Evolutionary conservation across 2,888 invertebrate species (phyloP), one percentile per base, ranked within the genome.

Genomic region (Hydroisotoma schaefferi): DNA sequence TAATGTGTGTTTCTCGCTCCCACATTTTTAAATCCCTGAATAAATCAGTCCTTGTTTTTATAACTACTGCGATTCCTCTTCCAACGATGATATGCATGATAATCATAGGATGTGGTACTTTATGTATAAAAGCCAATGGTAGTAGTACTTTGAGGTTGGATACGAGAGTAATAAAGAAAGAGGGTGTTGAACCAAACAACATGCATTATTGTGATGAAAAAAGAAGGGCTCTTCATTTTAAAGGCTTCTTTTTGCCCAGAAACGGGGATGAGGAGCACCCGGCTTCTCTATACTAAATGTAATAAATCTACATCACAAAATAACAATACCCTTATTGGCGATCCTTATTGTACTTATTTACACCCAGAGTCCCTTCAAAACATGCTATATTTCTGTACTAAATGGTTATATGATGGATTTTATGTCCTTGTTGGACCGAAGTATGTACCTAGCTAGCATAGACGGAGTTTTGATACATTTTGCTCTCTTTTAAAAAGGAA

Each of bases 101-200:
- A n/a, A n/a, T n/a, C n/a, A n/a, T n/a, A n/a, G n/a, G n/a, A n/a
- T n/a, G n/a, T n/a, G n/a, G n/a, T n/a, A n/a, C n/a, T n/a, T n/a
- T n/a, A n/a, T n/a, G n/a, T n/a, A n/a, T n/a, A n/a, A n/a, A n/a
- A n/a, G n/a, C n/a, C n/a, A n/a, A n/a, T n/a, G n/a, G n/a, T n/a
- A n/a, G n/a, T n/a, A n/a, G n/a, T n/a, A n/a, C n/a, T n/a, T n/a
- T n/a, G n/a, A n/a, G n/a, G n/a, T n/a, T n/a, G n/a, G n/a, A n/a
- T 40, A 40, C 40, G 40, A 40, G 40, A 40, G 20, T 40, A 40
- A 40, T 40, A 40, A 40, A 40, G 15, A 29, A 27, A 4, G 44
- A 57, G 57, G 57, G 57, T 57, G 57, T 51, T 57, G 57, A 57
- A 51, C 57, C 57, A 57, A 57, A 57, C 57, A 57, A 44, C 20